Percentiles rank a stretch among this genome's conserved stretches.
Evolutionary conservation across 2,797 vertebrate genomes (phyloP).

Genomic region (Octomys mimax): DNA sequence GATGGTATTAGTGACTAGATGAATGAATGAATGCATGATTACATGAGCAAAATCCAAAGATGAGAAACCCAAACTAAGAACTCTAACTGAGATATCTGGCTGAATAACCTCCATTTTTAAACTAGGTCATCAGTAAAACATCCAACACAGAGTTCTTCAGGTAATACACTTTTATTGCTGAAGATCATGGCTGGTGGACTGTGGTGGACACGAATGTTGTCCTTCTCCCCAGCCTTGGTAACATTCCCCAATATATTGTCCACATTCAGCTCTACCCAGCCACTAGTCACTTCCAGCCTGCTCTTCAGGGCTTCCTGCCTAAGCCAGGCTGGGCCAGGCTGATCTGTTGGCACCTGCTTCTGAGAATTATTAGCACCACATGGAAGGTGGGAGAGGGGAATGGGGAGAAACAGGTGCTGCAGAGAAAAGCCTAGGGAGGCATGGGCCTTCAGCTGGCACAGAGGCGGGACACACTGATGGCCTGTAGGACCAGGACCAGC

Average conservation of each 20-base stretch:
- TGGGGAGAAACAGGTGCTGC: not conserved
- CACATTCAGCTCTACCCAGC: not conserved
- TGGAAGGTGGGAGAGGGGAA: not conserved
- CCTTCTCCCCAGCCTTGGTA: not conserved
- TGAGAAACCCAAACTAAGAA: not conserved
- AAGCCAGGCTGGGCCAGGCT: not conserved
- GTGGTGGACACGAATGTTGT: not conserved
- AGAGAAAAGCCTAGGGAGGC: not conserved
- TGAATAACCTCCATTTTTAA: not conserved
- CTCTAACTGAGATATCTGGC: not conserved
- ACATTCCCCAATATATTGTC: not conserved
- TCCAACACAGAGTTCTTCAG: not conserved
- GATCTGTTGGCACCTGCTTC: not conserved
- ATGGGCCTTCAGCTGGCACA: not conserved
- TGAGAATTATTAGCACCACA: not conserved
- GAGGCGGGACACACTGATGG: too few relatives aligned
- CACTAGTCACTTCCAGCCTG: not conserved
- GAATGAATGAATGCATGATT: not conserved
- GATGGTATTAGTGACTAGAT: not conserved
- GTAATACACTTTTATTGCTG: conserved; percentile 73
- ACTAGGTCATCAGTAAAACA: not conserved
- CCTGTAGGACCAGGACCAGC: not conserved
- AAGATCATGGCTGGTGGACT: not conserved
- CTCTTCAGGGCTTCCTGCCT: not conserved
- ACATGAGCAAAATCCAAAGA: not conserved